Evolutionary conservation across 2,888 invertebrate genomes (phyloP).

Genomic region (Lochmaea capreae): DNA sequence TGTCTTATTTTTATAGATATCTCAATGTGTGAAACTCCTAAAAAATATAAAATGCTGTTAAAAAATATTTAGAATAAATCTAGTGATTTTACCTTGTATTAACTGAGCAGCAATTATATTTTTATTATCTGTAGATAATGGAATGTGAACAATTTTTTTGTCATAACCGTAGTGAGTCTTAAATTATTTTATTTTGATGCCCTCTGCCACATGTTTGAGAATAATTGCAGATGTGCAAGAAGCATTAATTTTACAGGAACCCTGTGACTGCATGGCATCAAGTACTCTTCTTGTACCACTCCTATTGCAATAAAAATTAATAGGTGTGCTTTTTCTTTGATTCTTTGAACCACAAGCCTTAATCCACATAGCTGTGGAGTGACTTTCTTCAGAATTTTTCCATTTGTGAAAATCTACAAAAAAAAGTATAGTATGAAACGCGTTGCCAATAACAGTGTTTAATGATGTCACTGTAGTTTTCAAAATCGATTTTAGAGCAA

Average conservation of each 20-base stretch:
- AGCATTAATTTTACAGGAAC: not conserved
- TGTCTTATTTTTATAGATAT: not conserved
- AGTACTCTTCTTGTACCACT: not conserved
- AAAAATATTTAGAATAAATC: not conserved
- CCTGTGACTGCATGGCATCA: not conserved
- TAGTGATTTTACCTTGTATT: constrained; percentile 10
- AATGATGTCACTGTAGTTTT: too few species aligned
- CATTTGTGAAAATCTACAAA: not conserved
- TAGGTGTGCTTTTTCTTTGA: not conserved
- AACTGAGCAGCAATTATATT: not conserved
- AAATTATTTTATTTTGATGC: constrained; percentile 2
- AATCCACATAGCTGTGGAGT: not conserved
- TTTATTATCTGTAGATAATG: not conserved
- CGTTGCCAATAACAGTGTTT: too few species aligned
- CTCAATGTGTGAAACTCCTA: not conserved
- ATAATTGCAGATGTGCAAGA: not conserved
- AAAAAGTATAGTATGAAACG: too few species aligned
- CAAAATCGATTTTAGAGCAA: too few species aligned
- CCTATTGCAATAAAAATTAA: not conserved
- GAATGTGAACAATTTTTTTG: not conserved
- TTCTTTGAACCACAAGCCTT: not conserved
- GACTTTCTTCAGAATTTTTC: not conserved
- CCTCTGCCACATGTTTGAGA: not conserved
- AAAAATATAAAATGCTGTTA: not conserved
- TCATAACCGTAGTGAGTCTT: constrained; percentile 1